A percentile compares a stretch with the other conserved stretches of the same genome.
These are phyloP conservation scores for Malurus splendens DNA, from an alignment of 2,797 vertebrate genomes.

Conservation along the genomic window DNA sequence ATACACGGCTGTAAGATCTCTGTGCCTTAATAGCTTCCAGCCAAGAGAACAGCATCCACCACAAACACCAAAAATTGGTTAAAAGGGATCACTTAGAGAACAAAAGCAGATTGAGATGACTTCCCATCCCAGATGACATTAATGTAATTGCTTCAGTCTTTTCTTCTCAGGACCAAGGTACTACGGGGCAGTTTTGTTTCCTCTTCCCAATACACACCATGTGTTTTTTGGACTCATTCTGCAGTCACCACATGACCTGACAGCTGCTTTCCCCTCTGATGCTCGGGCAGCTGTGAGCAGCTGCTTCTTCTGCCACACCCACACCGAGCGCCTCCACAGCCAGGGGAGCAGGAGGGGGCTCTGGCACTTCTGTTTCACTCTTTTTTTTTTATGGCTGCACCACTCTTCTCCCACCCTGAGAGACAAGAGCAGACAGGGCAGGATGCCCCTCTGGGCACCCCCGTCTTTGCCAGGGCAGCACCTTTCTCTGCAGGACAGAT, in stretches of 20 bases:
- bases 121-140: slow-evolving; percentile 29
- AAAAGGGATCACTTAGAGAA: slow-evolving; percentile 23
- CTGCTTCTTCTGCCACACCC: background rate
- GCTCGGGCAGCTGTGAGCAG: background rate
- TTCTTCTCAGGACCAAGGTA: background rate
- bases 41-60: slow-evolving; percentile 17
- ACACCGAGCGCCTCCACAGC: accelerated
- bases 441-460: background rate
- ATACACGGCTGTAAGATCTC: background rate
- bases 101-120: slow-evolving; percentile 15
- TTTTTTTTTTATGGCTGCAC: background rate
- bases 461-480: background rate
- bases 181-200: background rate
- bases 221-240: background rate
- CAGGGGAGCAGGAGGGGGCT: background rate
- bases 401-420: background rate
- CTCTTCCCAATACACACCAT: background rate
- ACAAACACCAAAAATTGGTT: slow-evolving; percentile 33
- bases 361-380: accelerated
- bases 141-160: slow-evolving; percentile 4
- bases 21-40: slow-evolving; percentile 5
- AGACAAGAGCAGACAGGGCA: background rate
- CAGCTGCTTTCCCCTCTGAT: background rate
- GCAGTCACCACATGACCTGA: background rate
- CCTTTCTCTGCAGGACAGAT: background rate